phyloP scores from a whole-genome alignment of 2,888 invertebrate genomes.

The Xanthorhoe spadicearia region DNA sequence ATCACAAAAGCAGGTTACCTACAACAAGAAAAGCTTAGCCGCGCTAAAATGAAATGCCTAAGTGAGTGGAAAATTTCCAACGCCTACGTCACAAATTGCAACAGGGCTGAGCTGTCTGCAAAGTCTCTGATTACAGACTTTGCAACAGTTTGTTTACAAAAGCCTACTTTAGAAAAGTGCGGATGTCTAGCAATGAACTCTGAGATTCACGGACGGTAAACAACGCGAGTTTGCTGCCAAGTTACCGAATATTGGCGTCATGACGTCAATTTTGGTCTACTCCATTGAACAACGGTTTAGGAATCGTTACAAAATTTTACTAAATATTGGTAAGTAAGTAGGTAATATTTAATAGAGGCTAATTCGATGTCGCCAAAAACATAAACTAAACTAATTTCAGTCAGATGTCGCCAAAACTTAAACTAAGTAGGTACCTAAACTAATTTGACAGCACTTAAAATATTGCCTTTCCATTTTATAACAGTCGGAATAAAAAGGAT shows the following conservation, averaged over 20 bases:
- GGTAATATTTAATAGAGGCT: too few species aligned
- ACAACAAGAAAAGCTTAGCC: not conserved
- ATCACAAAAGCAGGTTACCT: not conserved
- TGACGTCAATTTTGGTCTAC: constrained; percentile 33
- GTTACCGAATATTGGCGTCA: constrained; percentile 62
- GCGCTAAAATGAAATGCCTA: not conserved
- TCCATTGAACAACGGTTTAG: constrained; percentile 28
- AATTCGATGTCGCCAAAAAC: too few species aligned
- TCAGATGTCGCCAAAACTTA: too few species aligned
- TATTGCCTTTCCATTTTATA: too few species aligned
- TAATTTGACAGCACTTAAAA: too few species aligned
- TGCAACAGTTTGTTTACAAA: constrained; percentile 39
- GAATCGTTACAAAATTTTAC: not conserved
- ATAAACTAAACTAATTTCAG: too few species aligned
- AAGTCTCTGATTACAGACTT: constrained; percentile 8
- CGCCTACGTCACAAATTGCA: constrained; percentile 18
- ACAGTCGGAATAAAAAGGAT: too few species aligned
- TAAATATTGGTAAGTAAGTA: too few species aligned
- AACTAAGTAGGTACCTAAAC: too few species aligned
- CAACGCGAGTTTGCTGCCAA: constrained; percentile 63
- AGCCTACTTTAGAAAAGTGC: constrained; percentile 40
- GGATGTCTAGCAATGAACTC: constrained; percentile 68
- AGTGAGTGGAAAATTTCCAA: not conserved
- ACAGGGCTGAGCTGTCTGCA: not conserved
- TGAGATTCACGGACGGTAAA: constrained; percentile 73